phyloP scores from a whole-genome alignment of 37 sponge, comb jelly and placozoan genomes.

The Hormiphora californensis region DNA sequence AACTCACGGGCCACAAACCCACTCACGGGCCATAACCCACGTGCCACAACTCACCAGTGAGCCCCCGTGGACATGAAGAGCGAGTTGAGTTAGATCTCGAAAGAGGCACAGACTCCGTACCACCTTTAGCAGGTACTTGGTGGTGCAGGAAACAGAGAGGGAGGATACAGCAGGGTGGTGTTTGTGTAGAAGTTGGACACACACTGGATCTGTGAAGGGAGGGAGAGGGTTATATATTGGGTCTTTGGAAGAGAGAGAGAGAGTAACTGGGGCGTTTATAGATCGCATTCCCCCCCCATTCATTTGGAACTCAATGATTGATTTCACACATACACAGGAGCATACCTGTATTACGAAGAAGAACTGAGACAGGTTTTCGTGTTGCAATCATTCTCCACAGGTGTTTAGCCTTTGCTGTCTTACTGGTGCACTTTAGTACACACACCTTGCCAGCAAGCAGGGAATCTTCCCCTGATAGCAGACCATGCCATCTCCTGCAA shows the following conservation, averaged over 20 bases:
- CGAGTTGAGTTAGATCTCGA: neutral
- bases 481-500: constrained; percentile 27
- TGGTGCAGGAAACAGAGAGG: neutral
- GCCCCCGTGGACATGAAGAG: constrained; percentile 15
- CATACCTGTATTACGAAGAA: constrained; percentile 43
- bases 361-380: neutral
- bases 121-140: neutral
- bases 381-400: constrained; percentile 25
- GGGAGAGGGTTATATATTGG: no score
- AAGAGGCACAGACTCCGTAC: constrained; percentile 5
- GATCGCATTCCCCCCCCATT: no score
- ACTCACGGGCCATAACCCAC: no score
- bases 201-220: constrained; percentile 17
- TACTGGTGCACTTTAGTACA: constrained; percentile 3
- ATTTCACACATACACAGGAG: no score
- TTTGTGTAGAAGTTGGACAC: constrained; percentile 8
- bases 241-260: no score
- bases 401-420: neutral
- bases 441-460: constrained; percentile 29
- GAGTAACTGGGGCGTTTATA: no score
- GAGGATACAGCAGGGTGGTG: neutral
- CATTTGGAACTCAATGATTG: no score
- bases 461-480: constrained; percentile 20
- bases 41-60: neutral
- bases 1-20: no score